Percentiles rank a stretch among this genome's conserved stretches.
phyloP scores from a whole-genome alignment of 2,797 vertebrate species.

The Carapus acus region DNA sequence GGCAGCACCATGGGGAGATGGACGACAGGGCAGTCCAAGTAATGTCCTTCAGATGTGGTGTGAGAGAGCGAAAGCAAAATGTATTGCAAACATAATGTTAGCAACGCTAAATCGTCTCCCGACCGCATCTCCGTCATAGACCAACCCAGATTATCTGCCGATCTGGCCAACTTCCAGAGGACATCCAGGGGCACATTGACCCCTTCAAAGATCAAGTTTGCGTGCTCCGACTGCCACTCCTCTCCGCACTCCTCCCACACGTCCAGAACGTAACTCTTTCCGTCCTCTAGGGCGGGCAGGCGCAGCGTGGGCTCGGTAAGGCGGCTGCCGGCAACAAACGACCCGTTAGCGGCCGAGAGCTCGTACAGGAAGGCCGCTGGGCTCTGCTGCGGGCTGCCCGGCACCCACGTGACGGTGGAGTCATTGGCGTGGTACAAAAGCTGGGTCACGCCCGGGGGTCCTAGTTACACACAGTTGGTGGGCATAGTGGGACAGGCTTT shows the following conservation, averaged over 20 bases:
- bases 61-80: not conserved
- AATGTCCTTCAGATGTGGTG: constrained; percentile 11
- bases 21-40: constrained; percentile 5
- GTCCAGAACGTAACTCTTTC: constrained; percentile 48
- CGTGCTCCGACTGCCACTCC: constrained; percentile 27
- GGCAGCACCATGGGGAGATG: constrained; percentile 51
- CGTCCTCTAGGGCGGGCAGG: constrained; percentile 40
- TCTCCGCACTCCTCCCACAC: constrained; percentile 62
- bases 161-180: constrained; percentile 8
- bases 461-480: constrained; percentile 47
- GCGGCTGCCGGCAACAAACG: constrained; percentile 23
- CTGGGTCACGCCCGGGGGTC: constrained; percentile 47
- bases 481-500: too few species aligned
- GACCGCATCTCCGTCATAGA: not conserved
- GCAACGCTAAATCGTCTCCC: not conserved
- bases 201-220: constrained; percentile 37
- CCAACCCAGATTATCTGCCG: constrained; percentile 25
- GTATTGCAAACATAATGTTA: not conserved
- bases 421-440: constrained; percentile 50
- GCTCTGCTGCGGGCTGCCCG: not conserved
- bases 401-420: constrained; percentile 53
- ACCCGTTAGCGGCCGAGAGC: constrained; percentile 47
- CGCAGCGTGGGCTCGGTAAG: constrained; percentile 27
- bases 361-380: constrained; percentile 45
- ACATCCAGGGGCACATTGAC: not conserved